phyloP scores from a whole-genome alignment of 1,140 invertebrate species.

The Sycobia sp. region DNA sequence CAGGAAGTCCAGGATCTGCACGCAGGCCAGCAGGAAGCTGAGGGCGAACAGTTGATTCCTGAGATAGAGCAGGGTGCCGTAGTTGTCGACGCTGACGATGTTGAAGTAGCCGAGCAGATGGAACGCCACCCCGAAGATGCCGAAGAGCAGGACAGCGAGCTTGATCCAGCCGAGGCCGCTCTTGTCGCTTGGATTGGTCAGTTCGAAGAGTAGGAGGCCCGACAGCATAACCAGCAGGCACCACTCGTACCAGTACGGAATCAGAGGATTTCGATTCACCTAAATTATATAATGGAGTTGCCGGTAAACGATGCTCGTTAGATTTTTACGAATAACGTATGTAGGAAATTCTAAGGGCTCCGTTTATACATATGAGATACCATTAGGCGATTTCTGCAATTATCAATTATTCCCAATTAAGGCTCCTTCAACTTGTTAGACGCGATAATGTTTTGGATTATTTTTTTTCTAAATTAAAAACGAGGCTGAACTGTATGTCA shows the following conservation, averaged over 20 bases:
- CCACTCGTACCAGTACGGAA: slow-evolving; percentile 95
- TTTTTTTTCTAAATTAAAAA: too few relatives aligned
- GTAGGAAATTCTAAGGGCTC: too few relatives aligned
- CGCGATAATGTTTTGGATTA: too few relatives aligned
- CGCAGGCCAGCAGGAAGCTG: slow-evolving; percentile 92
- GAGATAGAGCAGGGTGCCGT: slow-evolving; percentile 86
- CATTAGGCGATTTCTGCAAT: too few relatives aligned
- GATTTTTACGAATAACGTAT: too few relatives aligned
- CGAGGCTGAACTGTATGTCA: too few relatives aligned
- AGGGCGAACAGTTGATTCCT: slow-evolving; percentile 96
- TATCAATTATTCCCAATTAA: too few relatives aligned
- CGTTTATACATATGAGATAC: too few relatives aligned
- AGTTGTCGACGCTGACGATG: slow-evolving; percentile 71
- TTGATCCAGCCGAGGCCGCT: slow-evolving; percentile 93
- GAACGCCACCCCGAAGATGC: slow-evolving; percentile 88
- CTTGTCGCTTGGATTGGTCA: slow-evolving; percentile 96
- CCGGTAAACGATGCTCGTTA: too few relatives aligned
- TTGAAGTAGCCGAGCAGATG: slow-evolving; percentile 83
- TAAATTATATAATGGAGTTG: not conserved
- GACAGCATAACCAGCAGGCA: slow-evolving; percentile 93
- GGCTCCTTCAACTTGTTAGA: too few relatives aligned
- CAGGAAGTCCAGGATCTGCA: slow-evolving; percentile 94
- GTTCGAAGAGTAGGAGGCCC: slow-evolving; percentile 91
- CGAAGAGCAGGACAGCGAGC: slow-evolving; percentile 88
- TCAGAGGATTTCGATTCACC: slow-evolving; percentile 64